Evolutionary conservation across 2,113 vertebrate genomes (phyloP).

Genomic region (Scolopax mira): DNA sequence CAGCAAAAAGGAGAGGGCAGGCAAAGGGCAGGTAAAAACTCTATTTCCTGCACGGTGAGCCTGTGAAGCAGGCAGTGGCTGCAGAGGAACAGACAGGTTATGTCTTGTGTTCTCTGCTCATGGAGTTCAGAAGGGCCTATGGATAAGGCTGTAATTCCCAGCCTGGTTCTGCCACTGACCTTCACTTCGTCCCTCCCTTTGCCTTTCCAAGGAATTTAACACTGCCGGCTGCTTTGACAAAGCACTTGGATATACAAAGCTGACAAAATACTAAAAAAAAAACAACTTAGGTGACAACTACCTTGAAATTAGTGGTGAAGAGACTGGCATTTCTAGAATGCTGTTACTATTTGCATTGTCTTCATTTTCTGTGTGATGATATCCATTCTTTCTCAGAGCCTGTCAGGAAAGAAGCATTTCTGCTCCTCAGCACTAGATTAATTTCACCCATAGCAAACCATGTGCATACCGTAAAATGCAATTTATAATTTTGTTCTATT

Average conservation of each 20-base stretch:
- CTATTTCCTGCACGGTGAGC: not conserved
- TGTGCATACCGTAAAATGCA: not conserved
- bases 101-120: not conserved
- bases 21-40: not conserved
- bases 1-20: not conserved
- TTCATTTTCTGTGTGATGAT: not conserved
- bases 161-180: not conserved
- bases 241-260: not conserved
- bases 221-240: not conserved
- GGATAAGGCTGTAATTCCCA: not conserved
- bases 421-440: not conserved
- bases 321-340: not conserved
- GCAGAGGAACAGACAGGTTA: not conserved
- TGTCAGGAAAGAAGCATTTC: not conserved
- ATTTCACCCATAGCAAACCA: not conserved
- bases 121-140: not conserved
- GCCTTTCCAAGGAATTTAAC: not conserved
- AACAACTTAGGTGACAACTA: not conserved
- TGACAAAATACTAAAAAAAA: not conserved
- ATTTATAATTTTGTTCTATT: slow-evolving; percentile 51
- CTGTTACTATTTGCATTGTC: not conserved
- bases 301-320: not conserved
- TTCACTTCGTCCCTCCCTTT: not conserved
- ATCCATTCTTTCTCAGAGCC: not conserved
- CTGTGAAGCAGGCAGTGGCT: not conserved